Evolutionary conservation across 2,888 invertebrate species (phyloP).

Genomic region (Lordiphosa andalusiaca): DNA sequence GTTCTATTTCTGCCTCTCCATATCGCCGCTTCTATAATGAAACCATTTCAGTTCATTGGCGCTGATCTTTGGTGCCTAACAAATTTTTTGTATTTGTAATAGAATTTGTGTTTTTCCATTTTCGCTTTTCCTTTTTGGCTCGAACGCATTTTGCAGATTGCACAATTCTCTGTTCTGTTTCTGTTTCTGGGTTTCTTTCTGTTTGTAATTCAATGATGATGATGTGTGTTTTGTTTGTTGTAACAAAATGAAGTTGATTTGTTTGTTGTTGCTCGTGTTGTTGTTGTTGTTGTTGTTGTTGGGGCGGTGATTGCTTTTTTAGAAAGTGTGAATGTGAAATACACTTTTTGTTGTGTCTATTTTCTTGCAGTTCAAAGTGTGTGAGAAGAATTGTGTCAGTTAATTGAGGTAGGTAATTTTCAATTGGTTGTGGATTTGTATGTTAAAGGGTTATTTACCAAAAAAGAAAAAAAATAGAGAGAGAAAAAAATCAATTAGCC

Average conservation of each 20-base stretch:
- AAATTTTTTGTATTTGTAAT: slow-evolving; percentile 13
- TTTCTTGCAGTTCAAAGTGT: slow-evolving; percentile 21
- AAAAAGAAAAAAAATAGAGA: too few relatives aligned
- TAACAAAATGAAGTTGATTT: slow-evolving; percentile 71
- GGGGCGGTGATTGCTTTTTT: slow-evolving; percentile 53
- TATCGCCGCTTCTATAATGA: slow-evolving; percentile 39
- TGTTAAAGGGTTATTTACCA: neutral
- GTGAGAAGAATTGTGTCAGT: slow-evolving; percentile 20
- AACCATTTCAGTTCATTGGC: slow-evolving; percentile 72
- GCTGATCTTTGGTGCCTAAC: slow-evolving; percentile 27
- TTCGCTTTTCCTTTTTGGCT: slow-evolving; percentile 22
- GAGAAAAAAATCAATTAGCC: slow-evolving; percentile 21
- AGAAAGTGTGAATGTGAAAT: slow-evolving; percentile 56
- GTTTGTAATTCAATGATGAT: slow-evolving; percentile 23
- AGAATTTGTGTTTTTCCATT: slow-evolving; percentile 22
- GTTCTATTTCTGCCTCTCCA: slow-evolving; percentile 48
- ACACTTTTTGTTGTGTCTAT: slow-evolving; percentile 17
- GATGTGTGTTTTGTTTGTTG: slow-evolving; percentile 38
- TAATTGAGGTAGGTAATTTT: slow-evolving; percentile 68
- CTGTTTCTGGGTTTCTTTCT: slow-evolving; percentile 32
- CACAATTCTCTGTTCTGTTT: slow-evolving; percentile 49
- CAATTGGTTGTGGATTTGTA: slow-evolving; percentile 40
- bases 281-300: slow-evolving; percentile 40
- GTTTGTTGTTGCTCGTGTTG: slow-evolving; percentile 46
- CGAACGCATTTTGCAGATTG: slow-evolving; percentile 61